Evolutionary conservation across 2,113 vertebrate genomes (phyloP), one percentile per base, ranked within the genome.

Genomic region (Progne subis): DNA sequence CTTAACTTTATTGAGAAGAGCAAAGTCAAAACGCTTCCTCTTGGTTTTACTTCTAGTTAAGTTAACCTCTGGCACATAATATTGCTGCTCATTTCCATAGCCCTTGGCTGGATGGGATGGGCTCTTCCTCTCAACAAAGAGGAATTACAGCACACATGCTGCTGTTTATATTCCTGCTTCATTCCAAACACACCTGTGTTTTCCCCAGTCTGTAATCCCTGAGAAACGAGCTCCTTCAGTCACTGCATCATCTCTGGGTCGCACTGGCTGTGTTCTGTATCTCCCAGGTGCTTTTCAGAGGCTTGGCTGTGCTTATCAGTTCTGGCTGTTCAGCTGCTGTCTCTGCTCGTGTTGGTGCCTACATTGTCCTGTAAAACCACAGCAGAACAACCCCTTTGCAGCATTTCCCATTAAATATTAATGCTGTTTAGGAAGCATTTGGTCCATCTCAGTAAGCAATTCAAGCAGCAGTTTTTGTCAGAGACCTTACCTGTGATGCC

Each of bases 171-270:
- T 67, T 71, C 34, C 76, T 88, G 65, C 43, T 80, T 29, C 37
- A 57, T 90, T 92, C n/a, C 70, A 8, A 85, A 39, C 39, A 49
- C 52, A 29, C 25, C 34, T 79, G 21, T 2, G 70, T 64, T 67
- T 20, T 2, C 3, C 32, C 24, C 12, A 23, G 0, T 31, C 50
- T 71, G 0, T 43, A 82, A 57, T 32, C 18, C 28, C 53, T 60
- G 44, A 82, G 60, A 43, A 78, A 41, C 0, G 20, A 84, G 47
- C 52, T 61, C 31, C 60, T 81, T 81, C 49, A 60, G 4, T 49
- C 0, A 0, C 8, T 57, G 31, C 50, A 67, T 83, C 49, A 44
- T 65, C 26, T 55, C 67, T 41, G 43, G 20, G 64, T 52, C 32
- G 47, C n/a, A 2, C 26, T 55, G 63, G 28, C 63, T 61, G 6